Evolutionary conservation across 2,888 invertebrate genomes (phyloP).

Genomic region (Catocala fraxini): DNA sequence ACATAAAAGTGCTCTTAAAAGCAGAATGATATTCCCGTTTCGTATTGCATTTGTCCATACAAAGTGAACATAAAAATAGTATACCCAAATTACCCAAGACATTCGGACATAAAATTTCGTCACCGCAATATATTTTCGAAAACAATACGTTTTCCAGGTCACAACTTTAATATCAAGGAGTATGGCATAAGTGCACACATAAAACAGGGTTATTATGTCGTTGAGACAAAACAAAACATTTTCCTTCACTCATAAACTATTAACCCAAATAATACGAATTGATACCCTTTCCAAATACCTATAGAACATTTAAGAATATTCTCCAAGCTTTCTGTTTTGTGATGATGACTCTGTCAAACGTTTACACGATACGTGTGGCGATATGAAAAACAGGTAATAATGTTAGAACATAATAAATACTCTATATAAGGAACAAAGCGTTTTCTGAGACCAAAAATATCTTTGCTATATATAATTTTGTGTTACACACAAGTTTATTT

Average conservation of each 20-base stretch:
- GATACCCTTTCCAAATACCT: slow-evolving; percentile 37
- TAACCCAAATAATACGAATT: slow-evolving; percentile 49
- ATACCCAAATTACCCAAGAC: slow-evolving; percentile 1
- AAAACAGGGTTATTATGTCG: slow-evolving; percentile 38
- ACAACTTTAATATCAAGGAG: slow-evolving; percentile 31
- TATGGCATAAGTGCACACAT: slow-evolving; percentile 34
- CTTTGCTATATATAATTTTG: background rate
- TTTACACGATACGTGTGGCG: slow-evolving; percentile 18
- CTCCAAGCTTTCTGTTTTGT: slow-evolving; percentile 40
- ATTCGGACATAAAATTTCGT: slow-evolving; percentile 2
- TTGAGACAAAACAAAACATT: slow-evolving; percentile 38
- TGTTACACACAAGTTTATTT: background rate
- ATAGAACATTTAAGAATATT: slow-evolving; percentile 34
- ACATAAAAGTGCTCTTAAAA: too few species aligned
- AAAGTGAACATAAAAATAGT: slow-evolving; percentile 1
- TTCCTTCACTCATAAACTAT: slow-evolving; percentile 38
- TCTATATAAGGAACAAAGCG: slow-evolving; percentile 1
- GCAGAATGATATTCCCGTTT: too few species aligned
- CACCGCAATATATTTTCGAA: slow-evolving; percentile 6
- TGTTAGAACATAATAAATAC: slow-evolving; percentile 4
- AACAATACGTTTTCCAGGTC: slow-evolving; percentile 21
- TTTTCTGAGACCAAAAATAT: slow-evolving; percentile 4
- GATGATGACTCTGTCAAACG: slow-evolving; percentile 10
- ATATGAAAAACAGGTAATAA: slow-evolving; percentile 1
- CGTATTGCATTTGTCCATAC: background rate